phyloP scores from a whole-genome alignment of 2,113 vertebrate species.

The Raja brachyura region DNA sequence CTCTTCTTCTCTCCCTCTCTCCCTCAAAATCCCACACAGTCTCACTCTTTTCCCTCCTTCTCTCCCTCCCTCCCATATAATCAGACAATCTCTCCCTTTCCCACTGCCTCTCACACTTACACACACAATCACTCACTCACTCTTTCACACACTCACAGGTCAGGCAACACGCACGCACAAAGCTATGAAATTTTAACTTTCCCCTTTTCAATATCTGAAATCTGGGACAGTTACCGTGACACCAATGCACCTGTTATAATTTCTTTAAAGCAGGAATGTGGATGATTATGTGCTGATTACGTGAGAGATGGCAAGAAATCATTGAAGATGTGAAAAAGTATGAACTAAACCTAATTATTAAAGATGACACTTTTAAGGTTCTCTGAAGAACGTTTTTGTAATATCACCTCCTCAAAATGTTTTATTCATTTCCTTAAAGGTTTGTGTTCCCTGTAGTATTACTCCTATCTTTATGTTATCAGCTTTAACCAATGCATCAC shows the following conservation, averaged over 20 bases:
- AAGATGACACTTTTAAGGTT: neutral
- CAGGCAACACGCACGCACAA: too few species aligned
- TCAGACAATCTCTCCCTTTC: too few species aligned
- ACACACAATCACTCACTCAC: too few species aligned
- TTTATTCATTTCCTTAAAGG: conserved; percentile 4
- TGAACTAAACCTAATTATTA: neutral
- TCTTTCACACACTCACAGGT: too few species aligned
- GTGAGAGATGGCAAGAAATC: neutral
- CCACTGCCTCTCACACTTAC: too few species aligned
- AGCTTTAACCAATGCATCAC: neutral
- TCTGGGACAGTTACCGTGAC: neutral
- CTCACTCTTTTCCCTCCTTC: too few species aligned
- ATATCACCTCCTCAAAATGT: neutral
- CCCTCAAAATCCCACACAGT: too few species aligned
- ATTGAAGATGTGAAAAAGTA: neutral
- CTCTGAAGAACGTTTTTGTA: conserved; percentile 23
- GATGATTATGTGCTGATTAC: neutral
- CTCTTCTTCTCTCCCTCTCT: too few species aligned
- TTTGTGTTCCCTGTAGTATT: conserved; percentile 9
- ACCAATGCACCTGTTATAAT: neutral
- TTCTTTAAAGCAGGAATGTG: neutral
- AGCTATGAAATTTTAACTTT: neutral
- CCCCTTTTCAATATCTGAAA: neutral
- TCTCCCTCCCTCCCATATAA: too few species aligned
- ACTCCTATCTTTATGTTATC: neutral